A percentile compares a stretch with the other conserved stretches of the same genome.
Evolutionary conservation across 1,140 invertebrate genomes (phyloP).

Genomic region (Neuroterus valhalla): DNA sequence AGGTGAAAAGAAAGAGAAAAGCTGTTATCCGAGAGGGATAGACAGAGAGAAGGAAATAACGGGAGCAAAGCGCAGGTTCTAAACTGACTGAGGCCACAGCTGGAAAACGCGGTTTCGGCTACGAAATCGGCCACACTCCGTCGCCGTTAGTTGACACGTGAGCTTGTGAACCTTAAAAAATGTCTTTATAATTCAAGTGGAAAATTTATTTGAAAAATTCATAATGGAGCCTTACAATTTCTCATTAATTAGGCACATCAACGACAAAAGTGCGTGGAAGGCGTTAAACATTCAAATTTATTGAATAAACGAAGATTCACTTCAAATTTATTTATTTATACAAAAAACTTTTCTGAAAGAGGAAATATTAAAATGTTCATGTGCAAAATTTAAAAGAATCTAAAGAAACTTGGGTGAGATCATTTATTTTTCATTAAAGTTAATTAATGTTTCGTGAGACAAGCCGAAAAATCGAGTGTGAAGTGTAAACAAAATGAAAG

Average conservation of each 20-base stretch:
- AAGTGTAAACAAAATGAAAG: slow-evolving; percentile 10
- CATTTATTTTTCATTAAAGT: not conserved
- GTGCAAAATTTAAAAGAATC: not conserved
- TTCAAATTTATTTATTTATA: too few relatives aligned
- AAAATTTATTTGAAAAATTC: too few relatives aligned
- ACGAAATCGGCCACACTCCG: slow-evolving; percentile 18
- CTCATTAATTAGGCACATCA: too few relatives aligned
- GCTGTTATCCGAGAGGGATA: not conserved
- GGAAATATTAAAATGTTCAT: too few relatives aligned
- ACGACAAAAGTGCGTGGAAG: too few relatives aligned
- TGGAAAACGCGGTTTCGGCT: slow-evolving; percentile 30
- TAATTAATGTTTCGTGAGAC: not conserved
- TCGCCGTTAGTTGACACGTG: slow-evolving; percentile 28
- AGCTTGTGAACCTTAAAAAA: not conserved
- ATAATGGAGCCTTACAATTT: too few relatives aligned
- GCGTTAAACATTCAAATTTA: too few relatives aligned
- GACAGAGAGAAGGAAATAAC: not conserved
- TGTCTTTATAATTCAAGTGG: too few relatives aligned
- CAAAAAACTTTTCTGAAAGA: too few relatives aligned
- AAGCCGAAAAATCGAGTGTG: not conserved
- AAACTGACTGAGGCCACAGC: slow-evolving; percentile 26
- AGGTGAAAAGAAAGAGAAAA: slow-evolving; percentile 17
- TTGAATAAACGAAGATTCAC: too few relatives aligned
- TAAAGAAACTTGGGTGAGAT: not conserved
- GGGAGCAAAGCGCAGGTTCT: slow-evolving; percentile 29